A percentile compares a stretch with the other conserved stretches of the same genome.
These are phyloP conservation scores for Peromyscus aztecus DNA, from an alignment of 2,797 vertebrate species.

Conservation along the genomic window DNA sequence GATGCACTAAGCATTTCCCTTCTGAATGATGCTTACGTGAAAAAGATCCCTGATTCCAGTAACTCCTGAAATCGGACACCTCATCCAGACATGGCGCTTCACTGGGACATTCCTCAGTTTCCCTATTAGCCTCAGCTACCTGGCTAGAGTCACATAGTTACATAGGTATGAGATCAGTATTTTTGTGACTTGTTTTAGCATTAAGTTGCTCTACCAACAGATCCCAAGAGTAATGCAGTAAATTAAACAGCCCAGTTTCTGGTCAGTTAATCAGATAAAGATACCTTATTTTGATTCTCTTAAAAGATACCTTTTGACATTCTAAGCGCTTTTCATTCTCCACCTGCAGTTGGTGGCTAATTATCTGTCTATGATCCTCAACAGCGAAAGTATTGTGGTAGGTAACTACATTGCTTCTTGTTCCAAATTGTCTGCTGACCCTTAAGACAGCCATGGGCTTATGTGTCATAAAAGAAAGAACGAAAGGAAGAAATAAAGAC, in stretches of 20 bases:
- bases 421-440: not conserved
- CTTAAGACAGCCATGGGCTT: not conserved
- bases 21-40: not conserved
- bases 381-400: too few relatives aligned
- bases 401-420: too few relatives aligned
- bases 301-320: not conserved
- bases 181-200: not conserved
- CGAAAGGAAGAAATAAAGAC: too few relatives aligned
- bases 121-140: not conserved
- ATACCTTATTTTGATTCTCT: conserved; percentile 43
- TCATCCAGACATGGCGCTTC: not conserved
- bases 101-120: not conserved
- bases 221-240: not conserved
- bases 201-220: not conserved
- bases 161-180: not conserved
- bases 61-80: not conserved
- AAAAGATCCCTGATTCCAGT: not conserved
- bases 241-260: conserved; percentile 18
- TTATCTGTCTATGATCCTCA: too few relatives aligned
- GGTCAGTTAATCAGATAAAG: conserved; percentile 12
- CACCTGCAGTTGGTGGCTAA: not conserved
- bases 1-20: not conserved
- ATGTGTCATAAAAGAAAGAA: not conserved
- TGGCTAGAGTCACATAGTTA: not conserved
- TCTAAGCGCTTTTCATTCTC: not conserved